These are phyloP conservation scores for Takifugu bimaculatus DNA, from an alignment of 2,113 vertebrate genomes.

Conservation along the genomic window DNA sequence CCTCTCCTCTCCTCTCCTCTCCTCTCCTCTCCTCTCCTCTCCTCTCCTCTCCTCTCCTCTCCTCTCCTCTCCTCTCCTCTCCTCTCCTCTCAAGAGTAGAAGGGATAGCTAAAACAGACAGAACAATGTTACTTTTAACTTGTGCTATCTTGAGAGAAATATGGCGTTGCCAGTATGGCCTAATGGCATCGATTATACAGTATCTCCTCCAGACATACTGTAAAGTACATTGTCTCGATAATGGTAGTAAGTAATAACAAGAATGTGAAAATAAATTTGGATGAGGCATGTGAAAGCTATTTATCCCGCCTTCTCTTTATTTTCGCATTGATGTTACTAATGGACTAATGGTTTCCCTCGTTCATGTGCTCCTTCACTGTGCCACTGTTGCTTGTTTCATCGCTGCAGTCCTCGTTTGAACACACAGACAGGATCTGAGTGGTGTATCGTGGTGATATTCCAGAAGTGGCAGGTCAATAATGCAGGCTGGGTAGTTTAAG, in stretches of 20 bases:
- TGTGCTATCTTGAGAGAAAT: too few relatives aligned
- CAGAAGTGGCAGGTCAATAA: too few relatives aligned
- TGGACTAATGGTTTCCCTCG: constrained; percentile 16
- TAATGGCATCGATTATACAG: constrained; percentile 63
- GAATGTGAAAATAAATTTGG: constrained; percentile 11
- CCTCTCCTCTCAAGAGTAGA: constrained; percentile 35
- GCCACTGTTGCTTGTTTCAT: background rate
- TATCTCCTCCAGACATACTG: constrained; percentile 27
- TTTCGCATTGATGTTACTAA: background rate
- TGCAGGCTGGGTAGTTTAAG: too few relatives aligned
- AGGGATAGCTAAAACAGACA: constrained; percentile 35
- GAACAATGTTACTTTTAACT: constrained; percentile 8
- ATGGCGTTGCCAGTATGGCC: constrained; percentile 37
- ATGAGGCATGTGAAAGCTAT: constrained; percentile 40
- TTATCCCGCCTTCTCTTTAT: constrained; percentile 6
- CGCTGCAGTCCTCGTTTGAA: background rate
- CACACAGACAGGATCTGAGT: too few relatives aligned
- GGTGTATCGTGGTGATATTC: too few relatives aligned
- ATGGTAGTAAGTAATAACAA: constrained; percentile 51
- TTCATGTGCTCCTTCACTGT: background rate
- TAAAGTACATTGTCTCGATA: constrained; percentile 48
- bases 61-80: constrained; percentile 12
- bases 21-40: too few relatives aligned
- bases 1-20: constrained; percentile 11
- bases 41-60: constrained; percentile 8